These are phyloP conservation scores for Pelagia noctiluca DNA, from an alignment of 30 jellyfish, hydroid and myxozoan species.

Conservation along the genomic window DNA sequence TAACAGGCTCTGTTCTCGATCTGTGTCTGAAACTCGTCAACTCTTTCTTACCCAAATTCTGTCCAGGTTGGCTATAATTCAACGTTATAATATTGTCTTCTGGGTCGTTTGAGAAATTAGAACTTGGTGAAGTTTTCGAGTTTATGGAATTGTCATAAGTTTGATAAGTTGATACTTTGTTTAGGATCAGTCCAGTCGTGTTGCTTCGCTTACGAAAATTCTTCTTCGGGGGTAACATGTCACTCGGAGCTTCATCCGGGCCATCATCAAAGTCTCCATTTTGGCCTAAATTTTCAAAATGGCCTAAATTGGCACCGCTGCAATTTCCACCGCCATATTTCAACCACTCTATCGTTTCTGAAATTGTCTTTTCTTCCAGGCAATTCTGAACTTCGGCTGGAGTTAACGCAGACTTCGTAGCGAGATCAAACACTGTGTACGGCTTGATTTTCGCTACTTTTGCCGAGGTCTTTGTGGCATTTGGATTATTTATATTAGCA, in stretches of 20 bases:
- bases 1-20: conserved; percentile 32
- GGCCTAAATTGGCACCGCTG: too few relatives aligned
- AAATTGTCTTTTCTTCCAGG: conserved; percentile 45
- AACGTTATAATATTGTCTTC: neutral
- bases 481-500: too few relatives aligned
- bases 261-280: neutral
- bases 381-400: conserved; percentile 80
- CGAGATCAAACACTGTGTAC: conserved; percentile 86
- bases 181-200: conserved; percentile 7
- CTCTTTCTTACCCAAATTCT: neutral
- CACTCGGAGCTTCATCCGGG: conserved; percentile 40
- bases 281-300: too few relatives aligned
- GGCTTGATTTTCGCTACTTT: conserved; percentile 90
- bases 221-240: conserved; percentile 49
- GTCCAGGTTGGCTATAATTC: conserved; percentile 13
- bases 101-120: neutral
- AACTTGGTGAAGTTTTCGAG: neutral
- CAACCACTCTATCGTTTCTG: conserved; percentile 23
- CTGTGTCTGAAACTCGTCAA: conserved; percentile 43
- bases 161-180: neutral
- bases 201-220: conserved; percentile 19
- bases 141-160: too few relatives aligned
- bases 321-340: neutral
- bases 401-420: conserved; percentile 76
- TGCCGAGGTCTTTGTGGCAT: too few relatives aligned